Conservation (phyloP, 1,140 invertebrate genomes). For the Heliconius himera region DNA sequence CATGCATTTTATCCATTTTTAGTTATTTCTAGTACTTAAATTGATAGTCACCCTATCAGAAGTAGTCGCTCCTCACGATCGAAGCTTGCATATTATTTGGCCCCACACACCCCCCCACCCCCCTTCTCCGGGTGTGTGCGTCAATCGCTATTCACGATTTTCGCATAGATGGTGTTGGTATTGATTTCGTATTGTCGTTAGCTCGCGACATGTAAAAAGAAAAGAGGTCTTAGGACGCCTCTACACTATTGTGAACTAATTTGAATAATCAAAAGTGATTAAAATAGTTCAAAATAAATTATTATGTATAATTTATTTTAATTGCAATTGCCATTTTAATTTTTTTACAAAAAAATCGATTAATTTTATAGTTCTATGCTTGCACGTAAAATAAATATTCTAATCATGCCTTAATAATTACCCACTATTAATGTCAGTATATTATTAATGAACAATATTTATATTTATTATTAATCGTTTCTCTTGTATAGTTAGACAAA, state of each 20-base stretch:
- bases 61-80: slow-evolving; percentile 67
- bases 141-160: slow-evolving; percentile 75
- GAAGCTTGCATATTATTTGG: slow-evolving; percentile 77
- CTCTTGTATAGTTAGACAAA: too few relatives aligned
- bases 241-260: slow-evolving; percentile 31
- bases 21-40: neutral
- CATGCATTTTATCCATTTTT: neutral
- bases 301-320: neutral
- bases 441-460: too few relatives aligned
- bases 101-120: slow-evolving; percentile 52
- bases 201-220: slow-evolving; percentile 78
- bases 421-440: too few relatives aligned
- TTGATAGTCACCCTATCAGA: slow-evolving; percentile 56
- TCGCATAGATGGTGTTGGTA: slow-evolving; percentile 80
- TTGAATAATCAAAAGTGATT: neutral
- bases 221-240: slow-evolving; percentile 69
- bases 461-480: too few relatives aligned
- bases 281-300: neutral
- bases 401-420: too few relatives aligned
- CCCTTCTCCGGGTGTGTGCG: slow-evolving; percentile 55
- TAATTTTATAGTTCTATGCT: too few relatives aligned
- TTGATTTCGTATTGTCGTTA: slow-evolving; percentile 82
- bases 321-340: too few relatives aligned
- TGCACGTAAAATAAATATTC: too few relatives aligned
- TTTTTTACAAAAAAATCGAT: too few relatives aligned